phyloP scores from a whole-genome alignment of 2,797 vertebrate genomes.

The Etheostoma nigrum region DNA sequence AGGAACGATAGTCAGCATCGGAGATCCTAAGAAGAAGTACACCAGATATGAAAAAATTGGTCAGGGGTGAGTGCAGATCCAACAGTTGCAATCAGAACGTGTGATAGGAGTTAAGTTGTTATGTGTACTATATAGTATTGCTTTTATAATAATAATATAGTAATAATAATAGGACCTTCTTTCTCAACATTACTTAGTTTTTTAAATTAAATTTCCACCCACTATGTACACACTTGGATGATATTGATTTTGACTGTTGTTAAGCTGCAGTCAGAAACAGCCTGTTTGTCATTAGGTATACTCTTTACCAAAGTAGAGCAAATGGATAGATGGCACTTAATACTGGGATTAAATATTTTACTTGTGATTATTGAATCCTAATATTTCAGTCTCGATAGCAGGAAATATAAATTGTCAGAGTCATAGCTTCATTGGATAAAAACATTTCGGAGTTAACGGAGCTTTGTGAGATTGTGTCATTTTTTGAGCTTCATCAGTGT shows the following conservation, averaged over 20 bases:
- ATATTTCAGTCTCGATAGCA: not conserved
- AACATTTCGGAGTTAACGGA: not conserved
- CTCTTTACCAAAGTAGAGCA: not conserved
- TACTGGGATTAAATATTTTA: not conserved
- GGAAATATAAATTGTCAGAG: not conserved
- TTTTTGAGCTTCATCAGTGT: not conserved
- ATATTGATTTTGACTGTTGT: not conserved
- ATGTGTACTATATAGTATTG: not conserved
- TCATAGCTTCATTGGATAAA: not conserved
- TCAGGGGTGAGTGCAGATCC: slow-evolving; percentile 90
- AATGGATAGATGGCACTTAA: not conserved
- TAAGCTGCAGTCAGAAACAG: not conserved
- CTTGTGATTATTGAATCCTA: not conserved
- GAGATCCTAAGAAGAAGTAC: slow-evolving; percentile 99
- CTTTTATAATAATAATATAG: no score
- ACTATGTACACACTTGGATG: not conserved
- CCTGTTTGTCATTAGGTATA: not conserved
- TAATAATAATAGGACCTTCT: no score
- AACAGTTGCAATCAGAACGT: not conserved
- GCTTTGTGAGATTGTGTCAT: not conserved
- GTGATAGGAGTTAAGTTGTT: not conserved
- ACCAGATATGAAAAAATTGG: slow-evolving; percentile 99
- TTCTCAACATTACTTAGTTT: no score
- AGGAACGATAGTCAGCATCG: slow-evolving; percentile 99
- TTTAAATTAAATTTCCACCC: not conserved